Conservation (phyloP, 2,888 invertebrate genomes). For the Vanessa cardui region DNA sequence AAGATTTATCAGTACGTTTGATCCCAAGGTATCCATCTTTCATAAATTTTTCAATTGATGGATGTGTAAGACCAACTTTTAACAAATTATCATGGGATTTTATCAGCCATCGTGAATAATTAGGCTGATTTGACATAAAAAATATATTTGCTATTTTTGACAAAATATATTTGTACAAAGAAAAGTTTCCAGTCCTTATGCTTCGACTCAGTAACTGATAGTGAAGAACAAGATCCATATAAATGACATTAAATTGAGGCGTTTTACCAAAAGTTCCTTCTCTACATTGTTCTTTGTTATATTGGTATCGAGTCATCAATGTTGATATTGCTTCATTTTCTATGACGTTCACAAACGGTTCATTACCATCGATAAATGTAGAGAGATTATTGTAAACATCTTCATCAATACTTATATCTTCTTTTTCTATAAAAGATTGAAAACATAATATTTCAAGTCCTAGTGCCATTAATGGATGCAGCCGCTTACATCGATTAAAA, state of each 20-base stretch:
- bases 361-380: neutral
- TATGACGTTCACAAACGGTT: neutral
- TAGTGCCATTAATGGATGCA: conserved; percentile 46
- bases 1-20: conserved; percentile 13
- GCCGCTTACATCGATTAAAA: conserved; percentile 54
- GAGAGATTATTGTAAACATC: neutral
- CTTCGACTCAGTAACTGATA: conserved; percentile 4
- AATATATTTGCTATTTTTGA: neutral
- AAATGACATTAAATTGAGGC: neutral
- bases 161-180: neutral
- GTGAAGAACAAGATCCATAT: neutral
- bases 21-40: conserved; percentile 5
- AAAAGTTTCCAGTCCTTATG: neutral
- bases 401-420: neutral
- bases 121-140: conserved; percentile 4
- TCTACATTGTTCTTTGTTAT: neutral
- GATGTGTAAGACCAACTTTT: neutral
- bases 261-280: neutral
- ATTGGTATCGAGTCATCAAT: neutral
- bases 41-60: neutral
- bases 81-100: neutral
- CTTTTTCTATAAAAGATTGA: conserved; percentile 28
- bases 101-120: neutral
- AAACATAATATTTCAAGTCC: conserved; percentile 51
- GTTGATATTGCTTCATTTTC: neutral